Conservation (phyloP, 2,888 invertebrate species). For the Euproctis similis region DNA sequence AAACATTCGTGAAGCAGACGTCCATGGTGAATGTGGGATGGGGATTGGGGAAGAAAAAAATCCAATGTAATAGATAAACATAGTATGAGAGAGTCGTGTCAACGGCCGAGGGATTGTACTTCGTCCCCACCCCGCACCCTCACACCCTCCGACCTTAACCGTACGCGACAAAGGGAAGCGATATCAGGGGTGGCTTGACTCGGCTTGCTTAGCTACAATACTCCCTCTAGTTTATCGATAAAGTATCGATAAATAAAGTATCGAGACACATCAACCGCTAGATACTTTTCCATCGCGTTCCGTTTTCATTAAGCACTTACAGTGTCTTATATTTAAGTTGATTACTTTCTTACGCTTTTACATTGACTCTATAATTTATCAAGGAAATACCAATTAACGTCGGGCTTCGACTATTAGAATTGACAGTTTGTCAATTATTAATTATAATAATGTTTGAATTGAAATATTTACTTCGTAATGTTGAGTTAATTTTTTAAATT, state of each 20-base stretch:
- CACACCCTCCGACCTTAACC: constrained; percentile 27
- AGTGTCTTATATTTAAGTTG: constrained; percentile 42
- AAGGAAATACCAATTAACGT: no score
- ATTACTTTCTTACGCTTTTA: constrained; percentile 27
- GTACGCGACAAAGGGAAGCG: constrained; percentile 47
- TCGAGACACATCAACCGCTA: constrained; percentile 53
- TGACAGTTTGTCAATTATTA: no score
- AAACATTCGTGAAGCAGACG: constrained; percentile 49
- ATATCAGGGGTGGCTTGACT: constrained; percentile 60
- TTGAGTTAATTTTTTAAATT: no score
- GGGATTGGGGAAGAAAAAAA: no score
- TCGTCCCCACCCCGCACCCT: constrained; percentile 28
- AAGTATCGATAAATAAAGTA: constrained; percentile 57
- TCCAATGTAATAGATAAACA: constrained; percentile 65
- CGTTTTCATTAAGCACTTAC: constrained; percentile 37
- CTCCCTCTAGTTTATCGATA: constrained; percentile 49
- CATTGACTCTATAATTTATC: no score
- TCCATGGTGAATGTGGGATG: constrained; percentile 48
- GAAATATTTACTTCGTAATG: no score
- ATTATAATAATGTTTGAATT: no score
- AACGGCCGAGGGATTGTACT: constrained; percentile 61
- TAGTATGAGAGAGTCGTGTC: constrained; percentile 64
- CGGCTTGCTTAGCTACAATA: constrained; percentile 46
- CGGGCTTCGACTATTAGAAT: no score
- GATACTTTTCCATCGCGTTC: constrained; percentile 52